Conservation (phyloP, 2,888 invertebrate species). For the Phorcus lineatus region DNA sequence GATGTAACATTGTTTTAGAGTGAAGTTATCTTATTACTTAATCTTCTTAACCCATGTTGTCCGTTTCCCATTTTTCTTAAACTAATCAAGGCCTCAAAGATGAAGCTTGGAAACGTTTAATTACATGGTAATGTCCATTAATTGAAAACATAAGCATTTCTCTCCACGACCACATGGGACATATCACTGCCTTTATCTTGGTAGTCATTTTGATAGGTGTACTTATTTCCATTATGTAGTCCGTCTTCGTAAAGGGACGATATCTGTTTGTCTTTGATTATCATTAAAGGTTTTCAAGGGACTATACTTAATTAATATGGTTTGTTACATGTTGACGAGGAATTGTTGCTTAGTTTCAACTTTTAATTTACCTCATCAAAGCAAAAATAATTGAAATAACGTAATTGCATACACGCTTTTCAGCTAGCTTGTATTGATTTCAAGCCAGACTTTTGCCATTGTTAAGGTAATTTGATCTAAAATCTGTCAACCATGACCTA, state of each 20-base stretch:
- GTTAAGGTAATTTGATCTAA: too few species aligned
- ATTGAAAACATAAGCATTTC: not conserved
- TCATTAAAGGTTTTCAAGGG: too few species aligned
- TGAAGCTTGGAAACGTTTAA: not conserved
- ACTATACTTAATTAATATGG: too few species aligned
- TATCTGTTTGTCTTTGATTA: too few species aligned
- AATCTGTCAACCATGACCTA: too few species aligned
- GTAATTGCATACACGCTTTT: too few species aligned
- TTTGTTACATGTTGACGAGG: too few species aligned
- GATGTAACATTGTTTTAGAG: not conserved
- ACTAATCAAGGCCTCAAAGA: not conserved
- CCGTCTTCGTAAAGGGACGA: not conserved
- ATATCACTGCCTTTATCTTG: not conserved
- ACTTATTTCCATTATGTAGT: not conserved
- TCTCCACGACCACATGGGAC: not conserved
- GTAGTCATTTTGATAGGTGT: not conserved
- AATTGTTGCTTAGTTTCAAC: too few species aligned
- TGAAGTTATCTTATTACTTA: not conserved
- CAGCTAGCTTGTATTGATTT: too few species aligned
- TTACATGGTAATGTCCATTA: not conserved
- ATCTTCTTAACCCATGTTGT: not conserved
- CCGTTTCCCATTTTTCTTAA: not conserved
- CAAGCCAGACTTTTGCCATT: too few species aligned
- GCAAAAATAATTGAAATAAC: too few species aligned
- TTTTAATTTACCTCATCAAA: too few species aligned